Evolutionary conservation across 64 coral and sea anemone genomes (phyloP), one percentile per base, ranked within the genome.

Genomic region (Cladopsammia gracilis): DNA sequence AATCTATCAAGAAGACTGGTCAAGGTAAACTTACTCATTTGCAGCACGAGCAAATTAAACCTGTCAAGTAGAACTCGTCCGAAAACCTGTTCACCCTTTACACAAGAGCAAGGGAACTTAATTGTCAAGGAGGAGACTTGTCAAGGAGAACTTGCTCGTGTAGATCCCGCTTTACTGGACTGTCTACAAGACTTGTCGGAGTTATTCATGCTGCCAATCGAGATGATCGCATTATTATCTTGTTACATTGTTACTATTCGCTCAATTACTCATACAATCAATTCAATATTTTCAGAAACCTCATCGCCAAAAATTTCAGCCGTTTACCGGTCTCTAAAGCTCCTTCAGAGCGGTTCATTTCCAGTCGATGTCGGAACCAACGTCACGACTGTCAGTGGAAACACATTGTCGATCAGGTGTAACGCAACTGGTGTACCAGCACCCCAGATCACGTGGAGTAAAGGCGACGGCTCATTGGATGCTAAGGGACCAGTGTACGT

Each of bases 371-470:
- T 87, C 9, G 91, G 91, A 15, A 60, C 43, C 3, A 82, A 42
- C 44, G 81, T 93, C 22, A 86, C 91, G 12, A 78, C 82, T 13
- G 68, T 93, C n/a, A 54, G 82, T 53, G 57, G 82, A 4, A 93
- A 87, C 61, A 50, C 82, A 26, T 70, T 93, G 48, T 73, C 60
- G 44, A 62, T 93, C 49, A 78, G 71, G 46, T 93, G 91, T 87
- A 93, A 93, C 44, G 71, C 83, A 45, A 86, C 72, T 52, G 91
- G 91, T 5, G 72, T 87, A 25, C 91, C 91, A 3, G 8, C 25
- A 45, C 91, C 91, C 46, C 15, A 57, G 44, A 58, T 93, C 22
- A n/a, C 53, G 22, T 93, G 91, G 91, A 76, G 61, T 64, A 93
- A 93, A 48, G 58, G 87, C 56, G 70, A 25, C 23, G 60, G 8